Base-by-base conservation (phyloP, 2,113 vertebrate species). In the Notarius quadriscutis region DNA sequence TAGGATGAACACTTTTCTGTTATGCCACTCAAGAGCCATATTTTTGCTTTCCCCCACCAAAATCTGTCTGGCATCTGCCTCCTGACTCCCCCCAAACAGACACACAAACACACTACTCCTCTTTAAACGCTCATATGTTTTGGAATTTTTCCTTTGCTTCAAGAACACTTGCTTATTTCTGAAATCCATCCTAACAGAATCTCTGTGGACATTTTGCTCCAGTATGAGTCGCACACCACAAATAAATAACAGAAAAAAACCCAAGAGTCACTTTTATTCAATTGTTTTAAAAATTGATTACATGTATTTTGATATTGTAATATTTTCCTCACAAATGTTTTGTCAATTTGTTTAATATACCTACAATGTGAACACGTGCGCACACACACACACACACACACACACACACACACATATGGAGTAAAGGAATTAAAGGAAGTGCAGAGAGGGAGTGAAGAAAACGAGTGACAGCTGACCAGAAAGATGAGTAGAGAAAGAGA, bases 401-500 rank as follows among this genome's bases (percentile, higher is more conserved):
- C 34, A 2, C 34, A 2, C 57, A 84, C 74, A 71, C 51, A 84
- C 71, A 82, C 5, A 65, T 4, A 30, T 10, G 80, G 4, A 86
- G 77, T 83, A 12, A 18, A 55, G n/a, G 81, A 27, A 14, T 10
- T 17, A 77, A 34, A 72, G 72, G 53, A 81, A 53, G 65, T 67
- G 8, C 5, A 57, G 58, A 89, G 82, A 81, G 89, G 79, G 65
- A 88, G 79, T 87, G 10, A 84, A 55, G 62, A 79, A 60, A 22
- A 87, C 67, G 0, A 75, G 72, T 55, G 51, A 57, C 81, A 85
- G 92, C 95, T 97, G 95, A 99, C 97, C 96, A 92, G 94, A 89
- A 50, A 97, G 95, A 83, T 96, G 96, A 94, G 94, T 96, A 91
- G 97, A 96, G 93, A 96, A 93, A 93, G 96, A 96, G 91, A 97